Percentiles rank a stretch among this genome's conserved stretches.
Evolutionary conservation across 2,888 invertebrate species (phyloP).

Genomic region (Eubasilissa splendida): DNA sequence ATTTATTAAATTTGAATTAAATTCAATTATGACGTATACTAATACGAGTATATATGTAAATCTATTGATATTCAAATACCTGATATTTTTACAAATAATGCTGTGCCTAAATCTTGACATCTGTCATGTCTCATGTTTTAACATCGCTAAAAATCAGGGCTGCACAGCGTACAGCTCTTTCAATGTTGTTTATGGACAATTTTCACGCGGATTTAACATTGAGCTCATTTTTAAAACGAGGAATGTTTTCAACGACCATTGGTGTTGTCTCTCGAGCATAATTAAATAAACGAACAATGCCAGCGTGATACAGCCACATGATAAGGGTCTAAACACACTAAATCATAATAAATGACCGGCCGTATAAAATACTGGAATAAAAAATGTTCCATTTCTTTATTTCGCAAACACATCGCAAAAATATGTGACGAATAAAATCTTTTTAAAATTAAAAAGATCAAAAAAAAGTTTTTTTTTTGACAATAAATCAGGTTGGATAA

Average conservation of each 20-base stretch:
- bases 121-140: neutral
- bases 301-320: constrained; percentile 26
- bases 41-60: no score
- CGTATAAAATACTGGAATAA: constrained; percentile 16
- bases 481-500: no score
- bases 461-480: no score
- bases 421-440: no score
- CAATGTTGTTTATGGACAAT: constrained; percentile 17
- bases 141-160: neutral
- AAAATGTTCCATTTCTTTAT: neutral
- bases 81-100: no score
- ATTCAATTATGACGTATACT: no score
- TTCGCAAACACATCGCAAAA: no score
- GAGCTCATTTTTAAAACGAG: constrained; percentile 1
- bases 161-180: neutral
- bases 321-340: constrained; percentile 36
- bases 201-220: constrained; percentile 29
- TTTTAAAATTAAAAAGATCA: no score
- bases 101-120: no score
- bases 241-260: constrained; percentile 34
- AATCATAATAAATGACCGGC: constrained; percentile 31
- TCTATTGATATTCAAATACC: no score
- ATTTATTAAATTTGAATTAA: no score
- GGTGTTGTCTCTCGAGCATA: constrained; percentile 28
- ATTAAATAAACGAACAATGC: constrained; percentile 40